Base-by-base conservation (phyloP, 2,113 vertebrate genomes). In the Trogon melanurus region DNA sequence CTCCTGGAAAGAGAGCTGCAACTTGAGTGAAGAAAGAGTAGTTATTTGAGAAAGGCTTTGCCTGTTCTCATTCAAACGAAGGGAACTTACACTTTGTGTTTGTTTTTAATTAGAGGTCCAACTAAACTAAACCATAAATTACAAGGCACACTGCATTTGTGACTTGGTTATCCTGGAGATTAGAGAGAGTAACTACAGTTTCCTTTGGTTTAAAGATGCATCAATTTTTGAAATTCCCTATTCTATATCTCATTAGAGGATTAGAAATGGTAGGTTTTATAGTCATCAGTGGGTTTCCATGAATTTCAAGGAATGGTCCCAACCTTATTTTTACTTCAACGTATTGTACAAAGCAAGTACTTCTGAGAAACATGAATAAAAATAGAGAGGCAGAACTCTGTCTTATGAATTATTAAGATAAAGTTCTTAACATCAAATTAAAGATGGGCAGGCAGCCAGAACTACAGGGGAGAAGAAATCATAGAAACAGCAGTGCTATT, bases 371-470 rank as follows among this genome's bases (percentile, higher is more conserved):
- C 9, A 32, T 70, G 20, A 85, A 95, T 97, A 95, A 97, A 98
- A 96, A 96, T 50, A 97, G 94, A 75, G 84, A 45, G 92, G 50
- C 53, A 86, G 73, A 95, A 96, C 74, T 85, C 79, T 85, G 75
- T 73, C 91, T 97, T 97, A 97, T 97, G 97, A 97, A 97, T 97
- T 98, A 76, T 97, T 95, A 94, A 95, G 88, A 91, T 70, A 95
- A 97, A 95, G 58, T 81, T 95, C 91, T 96, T 82, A 95, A 95
- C 79, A 95, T 66, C 69, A 97, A 96, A 96, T 97, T 95, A 97
- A 97, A 96, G 85, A 95, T 72, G 97, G 86, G 76, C 85, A 95
- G 79, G 15, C 93, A 95, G 93, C 89, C 96, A 97, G 71, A 95
- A 95, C 84, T 6, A 85, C 27, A 84, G 75, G 58, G 79, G 57